A percentile compares a stretch with the other conserved stretches of the same genome.
Evolutionary conservation across 2,888 invertebrate species (phyloP).

Genomic region (Tethea ocularis): DNA sequence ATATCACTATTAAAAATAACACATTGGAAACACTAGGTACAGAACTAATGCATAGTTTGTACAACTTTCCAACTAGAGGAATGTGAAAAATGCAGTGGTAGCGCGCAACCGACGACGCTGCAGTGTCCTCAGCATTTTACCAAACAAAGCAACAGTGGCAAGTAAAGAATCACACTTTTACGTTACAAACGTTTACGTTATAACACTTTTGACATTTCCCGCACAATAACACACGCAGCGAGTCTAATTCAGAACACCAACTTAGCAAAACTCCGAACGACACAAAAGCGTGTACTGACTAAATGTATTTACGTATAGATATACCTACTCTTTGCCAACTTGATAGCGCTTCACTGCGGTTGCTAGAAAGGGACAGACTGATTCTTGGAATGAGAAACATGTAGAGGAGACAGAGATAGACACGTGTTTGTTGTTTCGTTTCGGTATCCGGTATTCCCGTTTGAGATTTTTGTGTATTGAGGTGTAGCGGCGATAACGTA

Average conservation of each 20-base stretch:
- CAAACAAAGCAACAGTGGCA: conserved; percentile 33
- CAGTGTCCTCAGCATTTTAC: conserved; percentile 48
- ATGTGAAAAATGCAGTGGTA: conserved; percentile 60
- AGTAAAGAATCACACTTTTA: conserved; percentile 29
- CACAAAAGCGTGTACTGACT: conserved; percentile 71
- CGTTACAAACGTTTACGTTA: conserved; percentile 30
- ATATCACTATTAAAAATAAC: conserved; percentile 33
- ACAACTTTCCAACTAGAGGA: conserved; percentile 66
- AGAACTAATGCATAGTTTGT: conserved; percentile 44
- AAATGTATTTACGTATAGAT: conserved; percentile 39
- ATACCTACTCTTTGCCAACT: conserved; percentile 14
- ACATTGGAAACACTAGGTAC: conserved; percentile 29
- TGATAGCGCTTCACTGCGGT: conserved; percentile 26
- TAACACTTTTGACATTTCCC: conserved; percentile 53
- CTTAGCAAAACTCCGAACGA: conserved; percentile 61
- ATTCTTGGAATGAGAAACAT: conserved; percentile 30
- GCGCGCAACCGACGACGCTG: conserved; percentile 53
- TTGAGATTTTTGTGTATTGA: conserved; percentile 66
- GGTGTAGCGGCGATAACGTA: conserved; percentile 53
- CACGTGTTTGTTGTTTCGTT: conserved; percentile 47
- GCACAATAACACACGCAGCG: conserved; percentile 50
- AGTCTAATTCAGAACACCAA: conserved; percentile 62
- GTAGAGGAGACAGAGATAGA: conserved; percentile 38
- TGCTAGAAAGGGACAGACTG: conserved; percentile 50
- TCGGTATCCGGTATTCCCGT: conserved; percentile 75